These are phyloP conservation scores for Esox masquinongy DNA, from an alignment of 2,797 vertebrate species.

Conservation along the genomic window DNA sequence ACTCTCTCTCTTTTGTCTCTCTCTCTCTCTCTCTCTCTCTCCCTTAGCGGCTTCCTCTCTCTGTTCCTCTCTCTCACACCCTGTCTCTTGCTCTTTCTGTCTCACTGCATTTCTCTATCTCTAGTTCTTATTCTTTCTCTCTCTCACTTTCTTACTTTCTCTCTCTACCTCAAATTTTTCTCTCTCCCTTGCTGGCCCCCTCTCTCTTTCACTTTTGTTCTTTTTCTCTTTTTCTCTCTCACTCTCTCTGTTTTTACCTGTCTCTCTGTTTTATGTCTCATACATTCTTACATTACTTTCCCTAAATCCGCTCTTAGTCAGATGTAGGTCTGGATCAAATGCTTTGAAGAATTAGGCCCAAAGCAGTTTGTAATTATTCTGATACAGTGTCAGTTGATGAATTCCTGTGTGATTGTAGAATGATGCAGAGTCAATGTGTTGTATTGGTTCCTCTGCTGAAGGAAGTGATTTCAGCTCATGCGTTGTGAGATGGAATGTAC, in stretches of 20 bases:
- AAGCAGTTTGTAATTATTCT: background rate
- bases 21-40: background rate
- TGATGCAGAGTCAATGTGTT: background rate
- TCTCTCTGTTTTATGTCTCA: background rate
- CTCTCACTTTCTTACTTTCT: background rate
- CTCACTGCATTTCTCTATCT: slow-evolving; percentile 8
- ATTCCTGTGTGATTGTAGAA: background rate
- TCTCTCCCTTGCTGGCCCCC: background rate
- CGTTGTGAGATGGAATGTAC: background rate
- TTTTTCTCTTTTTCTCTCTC: background rate
- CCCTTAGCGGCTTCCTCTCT: background rate
- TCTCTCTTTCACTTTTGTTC: background rate
- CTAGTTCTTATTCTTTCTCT: background rate
- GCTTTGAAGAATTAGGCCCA: background rate
- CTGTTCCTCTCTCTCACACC: slow-evolving; percentile 8
- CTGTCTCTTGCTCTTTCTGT: background rate
- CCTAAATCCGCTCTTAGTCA: background rate
- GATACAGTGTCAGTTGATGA: background rate
- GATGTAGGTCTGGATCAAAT: background rate
- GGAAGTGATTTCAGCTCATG: too few relatives aligned
- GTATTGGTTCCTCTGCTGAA: background rate
- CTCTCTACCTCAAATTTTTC: background rate
- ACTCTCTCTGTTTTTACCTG: background rate
- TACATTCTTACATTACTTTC: background rate
- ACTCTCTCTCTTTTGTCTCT: slow-evolving; percentile 9